These are phyloP conservation scores for Ptychochromis oligacanthus DNA, from an alignment of 2,113 vertebrate species.

Conservation along the genomic window DNA sequence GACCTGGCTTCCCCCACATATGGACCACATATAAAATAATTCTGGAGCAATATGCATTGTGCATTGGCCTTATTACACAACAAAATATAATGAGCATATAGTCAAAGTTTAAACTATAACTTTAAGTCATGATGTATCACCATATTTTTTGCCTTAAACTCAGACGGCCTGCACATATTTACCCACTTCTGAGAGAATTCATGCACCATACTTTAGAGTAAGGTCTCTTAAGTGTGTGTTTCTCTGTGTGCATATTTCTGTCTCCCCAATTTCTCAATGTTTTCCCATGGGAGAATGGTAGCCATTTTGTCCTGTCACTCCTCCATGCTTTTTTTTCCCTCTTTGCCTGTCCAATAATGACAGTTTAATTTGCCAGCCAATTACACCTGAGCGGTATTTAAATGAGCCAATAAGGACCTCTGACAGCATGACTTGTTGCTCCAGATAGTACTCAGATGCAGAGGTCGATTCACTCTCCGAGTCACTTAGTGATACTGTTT, in stretches of 20 bases:
- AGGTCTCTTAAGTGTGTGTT: slow-evolving; percentile 26
- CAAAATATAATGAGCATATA: not conserved
- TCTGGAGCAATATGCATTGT: not conserved
- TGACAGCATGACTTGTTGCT: slow-evolving; percentile 74
- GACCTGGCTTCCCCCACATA: not conserved
- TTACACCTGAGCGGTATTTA: slow-evolving; percentile 91
- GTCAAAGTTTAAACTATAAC: not conserved
- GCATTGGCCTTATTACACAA: not conserved
- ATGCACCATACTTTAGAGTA: slow-evolving; percentile 23
- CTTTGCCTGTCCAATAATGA: slow-evolving; percentile 82
- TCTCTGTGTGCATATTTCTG: slow-evolving; percentile 16
- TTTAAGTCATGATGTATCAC: not conserved
- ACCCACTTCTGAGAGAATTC: slow-evolving; percentile 13
- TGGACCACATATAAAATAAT: not conserved
- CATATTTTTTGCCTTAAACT: not conserved
- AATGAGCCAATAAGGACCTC: slow-evolving; percentile 82
- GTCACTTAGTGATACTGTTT: slow-evolving; percentile 40
- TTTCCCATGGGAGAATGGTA: slow-evolving; percentile 62
- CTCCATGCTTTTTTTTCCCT: slow-evolving; percentile 70
- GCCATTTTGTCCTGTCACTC: slow-evolving; percentile 76
- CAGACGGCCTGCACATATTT: not conserved
- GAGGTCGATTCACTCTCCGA: slow-evolving; percentile 71
- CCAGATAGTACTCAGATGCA: slow-evolving; percentile 63
- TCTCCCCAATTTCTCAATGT: slow-evolving; percentile 57
- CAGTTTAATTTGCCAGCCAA: slow-evolving; percentile 90